Evolutionary conservation across 2,888 invertebrate genomes (phyloP).

Genomic region (Ophraella communa): DNA sequence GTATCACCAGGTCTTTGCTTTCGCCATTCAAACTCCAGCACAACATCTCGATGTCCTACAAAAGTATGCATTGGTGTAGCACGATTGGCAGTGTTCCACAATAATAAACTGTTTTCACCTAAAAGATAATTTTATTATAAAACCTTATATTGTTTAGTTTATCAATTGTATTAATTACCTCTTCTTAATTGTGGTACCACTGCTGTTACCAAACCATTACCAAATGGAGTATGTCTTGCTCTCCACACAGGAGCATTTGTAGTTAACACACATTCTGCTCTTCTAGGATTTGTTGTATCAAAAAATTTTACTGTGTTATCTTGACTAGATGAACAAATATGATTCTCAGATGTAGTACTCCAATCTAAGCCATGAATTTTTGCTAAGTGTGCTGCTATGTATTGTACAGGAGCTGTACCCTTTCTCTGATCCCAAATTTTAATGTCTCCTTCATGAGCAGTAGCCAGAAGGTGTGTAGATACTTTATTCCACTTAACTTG

Average conservation of each 20-base stretch:
- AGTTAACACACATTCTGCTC: constrained; percentile 83
- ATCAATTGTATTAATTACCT: constrained; percentile 57
- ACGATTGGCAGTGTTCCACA: constrained; percentile 78
- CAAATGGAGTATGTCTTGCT: constrained; percentile 81
- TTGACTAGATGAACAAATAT: constrained; percentile 90
- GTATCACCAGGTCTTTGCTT: constrained; percentile 66
- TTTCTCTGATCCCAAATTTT: constrained; percentile 96
- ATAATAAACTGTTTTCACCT: constrained; percentile 78
- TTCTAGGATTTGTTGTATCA: constrained; percentile 84
- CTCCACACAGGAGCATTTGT: constrained; percentile 91
- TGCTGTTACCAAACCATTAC: constrained; percentile 88
- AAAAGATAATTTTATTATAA: not conserved
- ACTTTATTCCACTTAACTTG: constrained; percentile 94
- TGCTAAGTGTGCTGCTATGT: constrained; percentile 89
- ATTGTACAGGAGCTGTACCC: constrained; percentile 84
- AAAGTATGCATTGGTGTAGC: constrained; percentile 86
- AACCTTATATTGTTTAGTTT: not conserved
- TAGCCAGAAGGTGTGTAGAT: constrained; percentile 83
- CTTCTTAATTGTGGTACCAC: constrained; percentile 90
- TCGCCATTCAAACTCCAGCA: constrained; percentile 94
- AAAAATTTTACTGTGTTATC: constrained; percentile 96
- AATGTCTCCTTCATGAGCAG: constrained; percentile 94
- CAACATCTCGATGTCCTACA: constrained; percentile 93
- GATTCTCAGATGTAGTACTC: constrained; percentile 86
- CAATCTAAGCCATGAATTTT: constrained; percentile 95